A percentile compares a stretch with the other conserved stretches of the same genome.
Conservation (phyloP, 2,113 vertebrate species). For the Heteronetta atricapilla region DNA sequence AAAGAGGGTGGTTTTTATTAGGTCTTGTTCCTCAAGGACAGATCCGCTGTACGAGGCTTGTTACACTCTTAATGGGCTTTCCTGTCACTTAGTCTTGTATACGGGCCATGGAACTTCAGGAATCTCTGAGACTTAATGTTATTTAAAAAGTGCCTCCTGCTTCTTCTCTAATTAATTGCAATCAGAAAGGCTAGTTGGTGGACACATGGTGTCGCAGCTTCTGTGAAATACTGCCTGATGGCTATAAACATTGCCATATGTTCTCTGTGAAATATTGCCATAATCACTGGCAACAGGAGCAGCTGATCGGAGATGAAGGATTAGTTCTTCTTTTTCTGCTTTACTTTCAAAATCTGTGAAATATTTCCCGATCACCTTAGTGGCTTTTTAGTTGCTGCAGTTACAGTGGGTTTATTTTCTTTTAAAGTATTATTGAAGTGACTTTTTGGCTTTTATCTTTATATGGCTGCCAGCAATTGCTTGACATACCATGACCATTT, state of each 20-base stretch:
- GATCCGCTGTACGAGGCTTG: background rate
- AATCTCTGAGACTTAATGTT: constrained; percentile 59
- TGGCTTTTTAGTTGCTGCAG: background rate
- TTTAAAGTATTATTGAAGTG: background rate
- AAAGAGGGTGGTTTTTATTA: background rate
- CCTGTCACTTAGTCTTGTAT: constrained; percentile 54
- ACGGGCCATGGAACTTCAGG: constrained; percentile 56
- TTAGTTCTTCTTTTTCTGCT: constrained; percentile 40
- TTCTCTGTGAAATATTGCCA: constrained; percentile 73
- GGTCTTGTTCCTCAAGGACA: constrained; percentile 42
- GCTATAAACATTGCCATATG: constrained; percentile 79
- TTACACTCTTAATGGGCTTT: constrained; percentile 53
- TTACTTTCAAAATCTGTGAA: constrained; percentile 30
- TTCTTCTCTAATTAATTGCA: constrained; percentile 79
- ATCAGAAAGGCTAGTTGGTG: constrained; percentile 79
- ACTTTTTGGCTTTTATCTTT: background rate
- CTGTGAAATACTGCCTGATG: constrained; percentile 80
- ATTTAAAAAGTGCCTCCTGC: constrained; percentile 69
- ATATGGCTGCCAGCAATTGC: constrained; percentile 1
- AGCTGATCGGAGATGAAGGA: constrained; percentile 60
- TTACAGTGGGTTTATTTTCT: background rate
- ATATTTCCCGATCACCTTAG: constrained; percentile 30
- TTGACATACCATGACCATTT: constrained; percentile 26
- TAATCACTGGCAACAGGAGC: constrained; percentile 69
- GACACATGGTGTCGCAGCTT: constrained; percentile 77